Conservation (phyloP, 1,140 invertebrate species). For the Plectrocnemia conspersa region DNA sequence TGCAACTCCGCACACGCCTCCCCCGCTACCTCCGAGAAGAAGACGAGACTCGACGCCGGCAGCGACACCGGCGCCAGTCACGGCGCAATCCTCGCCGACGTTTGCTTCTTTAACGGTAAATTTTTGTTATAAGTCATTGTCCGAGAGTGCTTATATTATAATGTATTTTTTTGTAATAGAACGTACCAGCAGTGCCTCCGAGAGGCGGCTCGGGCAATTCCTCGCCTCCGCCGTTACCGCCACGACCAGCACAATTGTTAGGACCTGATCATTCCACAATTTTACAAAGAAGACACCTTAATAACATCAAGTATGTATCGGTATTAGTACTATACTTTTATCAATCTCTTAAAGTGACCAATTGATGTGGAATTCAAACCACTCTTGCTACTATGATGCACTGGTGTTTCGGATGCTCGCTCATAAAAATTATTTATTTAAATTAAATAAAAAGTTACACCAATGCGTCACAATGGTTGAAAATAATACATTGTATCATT, state of each 20-base stretch:
- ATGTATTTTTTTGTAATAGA: conserved; percentile 9
- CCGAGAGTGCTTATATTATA: neutral
- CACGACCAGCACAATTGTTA: conserved; percentile 40
- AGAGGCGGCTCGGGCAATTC: conserved; percentile 24
- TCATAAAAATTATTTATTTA: too few species aligned
- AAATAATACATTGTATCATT: too few species aligned
- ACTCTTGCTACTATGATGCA: too few species aligned
- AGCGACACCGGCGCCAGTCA: conserved; percentile 39
- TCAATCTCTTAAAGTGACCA: neutral
- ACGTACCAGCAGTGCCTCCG: conserved; percentile 27
- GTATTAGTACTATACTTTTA: neutral
- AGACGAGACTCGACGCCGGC: conserved; percentile 43
- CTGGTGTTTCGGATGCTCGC: too few species aligned
- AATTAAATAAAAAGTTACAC: too few species aligned
- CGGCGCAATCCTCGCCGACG: conserved; percentile 29
- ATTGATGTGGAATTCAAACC: too few species aligned
- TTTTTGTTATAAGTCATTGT: conserved; percentile 7
- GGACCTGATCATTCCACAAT: conserved; percentile 44
- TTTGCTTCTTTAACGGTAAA: conserved; percentile 18
- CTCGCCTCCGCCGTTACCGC: conserved; percentile 38
- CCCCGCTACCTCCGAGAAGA: conserved; percentile 44
- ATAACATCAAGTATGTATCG: conserved; percentile 5
- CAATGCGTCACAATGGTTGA: too few species aligned
- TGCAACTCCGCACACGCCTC: conserved; percentile 37
- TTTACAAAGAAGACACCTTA: conserved; percentile 41